Evolutionary conservation across 2,797 vertebrate species (phyloP).

Genomic region (Tragelaphus oryx): DNA sequence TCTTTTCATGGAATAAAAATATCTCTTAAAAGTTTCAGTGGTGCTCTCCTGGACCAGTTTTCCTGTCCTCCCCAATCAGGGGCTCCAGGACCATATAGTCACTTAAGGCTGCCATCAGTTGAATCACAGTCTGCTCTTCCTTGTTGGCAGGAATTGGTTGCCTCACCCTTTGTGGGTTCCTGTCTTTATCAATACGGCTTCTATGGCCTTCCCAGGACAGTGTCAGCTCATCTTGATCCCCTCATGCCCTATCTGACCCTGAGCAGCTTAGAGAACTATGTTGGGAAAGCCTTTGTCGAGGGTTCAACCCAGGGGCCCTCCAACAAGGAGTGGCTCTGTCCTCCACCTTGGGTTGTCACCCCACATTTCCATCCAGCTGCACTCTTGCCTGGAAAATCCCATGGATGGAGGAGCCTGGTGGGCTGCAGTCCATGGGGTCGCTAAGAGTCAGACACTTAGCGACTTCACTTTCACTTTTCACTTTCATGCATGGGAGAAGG

Average conservation of each 20-base stretch:
- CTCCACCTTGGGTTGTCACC: background rate
- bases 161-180: rapidly evolving
- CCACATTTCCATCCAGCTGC: rapidly evolving
- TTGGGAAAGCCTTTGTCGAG: background rate
- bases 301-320: too few species aligned
- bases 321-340: background rate
- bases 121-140: background rate
- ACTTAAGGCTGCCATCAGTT: background rate
- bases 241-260: background rate
- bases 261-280: background rate
- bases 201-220: background rate
- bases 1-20: background rate
- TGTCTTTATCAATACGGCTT: background rate
- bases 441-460: too few species aligned
- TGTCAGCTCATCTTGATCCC: background rate
- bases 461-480: too few species aligned
- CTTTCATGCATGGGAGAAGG: too few species aligned
- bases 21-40: background rate
- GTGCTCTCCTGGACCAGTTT: background rate
- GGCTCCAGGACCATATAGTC: rapidly evolving
- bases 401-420: too few species aligned
- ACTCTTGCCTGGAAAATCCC: too few species aligned
- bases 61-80: background rate
- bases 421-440: too few species aligned
- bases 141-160: background rate